Percentiles rank a stretch among this genome's conserved stretches.
Evolutionary conservation across 2,113 vertebrate species (phyloP).

Genomic region (Hymenochirus boettgeri): DNA sequence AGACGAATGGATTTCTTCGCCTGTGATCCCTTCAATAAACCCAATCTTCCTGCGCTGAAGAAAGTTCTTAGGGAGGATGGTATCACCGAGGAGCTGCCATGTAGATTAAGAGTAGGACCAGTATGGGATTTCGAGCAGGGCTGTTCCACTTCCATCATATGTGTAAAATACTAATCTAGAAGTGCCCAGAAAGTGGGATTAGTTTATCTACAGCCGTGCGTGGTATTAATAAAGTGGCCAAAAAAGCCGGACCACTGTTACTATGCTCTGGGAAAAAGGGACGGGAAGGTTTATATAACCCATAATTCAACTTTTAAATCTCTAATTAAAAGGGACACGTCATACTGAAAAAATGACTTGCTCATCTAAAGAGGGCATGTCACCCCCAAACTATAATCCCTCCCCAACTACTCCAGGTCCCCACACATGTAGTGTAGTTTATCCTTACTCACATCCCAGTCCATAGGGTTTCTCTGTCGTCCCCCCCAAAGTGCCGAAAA

Average conservation of each 20-base stretch:
- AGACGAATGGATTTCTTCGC: not conserved
- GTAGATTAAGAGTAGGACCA: not conserved
- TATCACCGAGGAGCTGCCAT: not conserved
- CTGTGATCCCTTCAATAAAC: slow-evolving; percentile 1
- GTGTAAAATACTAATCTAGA: not conserved
- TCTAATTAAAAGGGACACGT: no score
- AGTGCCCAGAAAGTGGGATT: slow-evolving; percentile 2
- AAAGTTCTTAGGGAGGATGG: not conserved
- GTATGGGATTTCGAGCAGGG: slow-evolving; percentile 10
- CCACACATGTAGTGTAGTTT: no score
- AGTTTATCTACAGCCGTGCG: not conserved
- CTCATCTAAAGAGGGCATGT: no score
- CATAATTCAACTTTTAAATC: no score
- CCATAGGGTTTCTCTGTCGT: no score
- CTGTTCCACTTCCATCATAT: slow-evolving; percentile 1
- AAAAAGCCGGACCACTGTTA: not conserved
- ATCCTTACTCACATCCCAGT: no score
- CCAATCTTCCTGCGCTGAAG: not conserved
- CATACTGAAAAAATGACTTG: no score
- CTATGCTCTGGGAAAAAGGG: no score
- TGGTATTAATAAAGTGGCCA: not conserved
- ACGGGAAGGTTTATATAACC: no score
- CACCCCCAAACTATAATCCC: no score
- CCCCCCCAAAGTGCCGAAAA: no score
- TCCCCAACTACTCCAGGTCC: no score